Evolutionary conservation across 2,113 vertebrate species (phyloP).

Genomic region (Mormyrus lacerda): DNA sequence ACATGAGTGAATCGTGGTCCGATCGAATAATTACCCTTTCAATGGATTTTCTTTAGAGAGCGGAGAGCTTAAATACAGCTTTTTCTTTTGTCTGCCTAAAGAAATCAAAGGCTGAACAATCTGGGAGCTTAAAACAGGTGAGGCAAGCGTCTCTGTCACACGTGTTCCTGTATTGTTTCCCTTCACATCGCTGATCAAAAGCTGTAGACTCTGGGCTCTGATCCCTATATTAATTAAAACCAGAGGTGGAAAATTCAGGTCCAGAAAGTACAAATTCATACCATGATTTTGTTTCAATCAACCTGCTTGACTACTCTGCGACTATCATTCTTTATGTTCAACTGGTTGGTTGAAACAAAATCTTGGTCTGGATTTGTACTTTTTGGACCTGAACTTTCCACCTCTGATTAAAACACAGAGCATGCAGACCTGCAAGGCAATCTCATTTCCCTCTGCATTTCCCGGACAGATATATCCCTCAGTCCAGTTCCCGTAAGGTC

Average conservation of each 20-base stretch:
- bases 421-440: neutral
- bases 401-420: slow-evolving; percentile 6
- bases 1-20: neutral
- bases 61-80: neutral
- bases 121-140: neutral
- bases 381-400: too few relatives aligned
- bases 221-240: neutral
- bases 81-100: neutral
- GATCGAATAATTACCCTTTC: neutral
- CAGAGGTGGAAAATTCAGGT: too few relatives aligned
- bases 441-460: neutral
- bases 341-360: too few relatives aligned
- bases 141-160: neutral
- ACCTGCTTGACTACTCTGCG: too few relatives aligned
- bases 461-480: neutral
- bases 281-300: too few relatives aligned
- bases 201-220: neutral
- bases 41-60: neutral
- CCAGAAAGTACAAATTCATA: too few relatives aligned
- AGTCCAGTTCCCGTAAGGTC: neutral
- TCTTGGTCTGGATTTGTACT: too few relatives aligned
- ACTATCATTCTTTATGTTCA: too few relatives aligned
- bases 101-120: neutral
- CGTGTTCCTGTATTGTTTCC: neutral
- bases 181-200: neutral